Conservation (phyloP, 2,797 vertebrate genomes). For the Gobio occitaniae region DNA sequence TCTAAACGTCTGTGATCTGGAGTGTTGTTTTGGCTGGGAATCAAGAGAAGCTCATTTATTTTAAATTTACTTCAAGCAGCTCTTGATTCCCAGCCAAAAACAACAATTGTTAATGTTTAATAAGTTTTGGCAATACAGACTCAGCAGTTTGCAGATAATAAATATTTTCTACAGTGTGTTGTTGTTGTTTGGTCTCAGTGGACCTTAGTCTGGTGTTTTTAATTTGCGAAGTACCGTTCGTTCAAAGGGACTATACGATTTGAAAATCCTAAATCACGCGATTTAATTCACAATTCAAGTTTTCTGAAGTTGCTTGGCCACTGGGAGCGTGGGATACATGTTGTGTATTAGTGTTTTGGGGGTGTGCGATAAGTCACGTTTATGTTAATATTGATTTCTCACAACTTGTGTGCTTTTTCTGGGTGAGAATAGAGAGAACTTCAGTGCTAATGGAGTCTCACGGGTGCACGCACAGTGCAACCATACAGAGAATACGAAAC, state of each 20-base stretch:
- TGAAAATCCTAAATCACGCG: not conserved
- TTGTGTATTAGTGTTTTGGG: no score
- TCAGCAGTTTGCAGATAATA: not conserved
- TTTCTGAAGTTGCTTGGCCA: not conserved
- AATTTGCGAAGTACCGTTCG: not conserved
- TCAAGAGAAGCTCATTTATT: constrained; percentile 39
- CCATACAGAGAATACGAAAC: no score
- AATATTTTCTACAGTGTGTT: not conserved
- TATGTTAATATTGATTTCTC: not conserved
- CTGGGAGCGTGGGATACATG: not conserved
- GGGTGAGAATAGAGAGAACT: no score
- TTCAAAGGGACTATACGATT: not conserved
- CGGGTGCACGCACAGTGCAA: no score
- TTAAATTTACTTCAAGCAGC: constrained; percentile 32
- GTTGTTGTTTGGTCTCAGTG: not conserved
- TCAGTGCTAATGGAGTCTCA: no score
- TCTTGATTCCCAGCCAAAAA: constrained; percentile 32
- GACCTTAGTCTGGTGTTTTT: not conserved
- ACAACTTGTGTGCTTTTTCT: no score
- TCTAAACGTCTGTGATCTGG: constrained; percentile 24
- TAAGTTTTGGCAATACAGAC: constrained; percentile 25
- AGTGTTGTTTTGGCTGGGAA: constrained; percentile 40
- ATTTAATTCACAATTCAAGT: not conserved
- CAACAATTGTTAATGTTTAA: constrained; percentile 38
- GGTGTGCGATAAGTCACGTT: not conserved